Evolutionary conservation across 2,888 invertebrate species (phyloP), one percentile per base, ranked within the genome.

Genomic region (Caenorhabditis sp.): DNA sequence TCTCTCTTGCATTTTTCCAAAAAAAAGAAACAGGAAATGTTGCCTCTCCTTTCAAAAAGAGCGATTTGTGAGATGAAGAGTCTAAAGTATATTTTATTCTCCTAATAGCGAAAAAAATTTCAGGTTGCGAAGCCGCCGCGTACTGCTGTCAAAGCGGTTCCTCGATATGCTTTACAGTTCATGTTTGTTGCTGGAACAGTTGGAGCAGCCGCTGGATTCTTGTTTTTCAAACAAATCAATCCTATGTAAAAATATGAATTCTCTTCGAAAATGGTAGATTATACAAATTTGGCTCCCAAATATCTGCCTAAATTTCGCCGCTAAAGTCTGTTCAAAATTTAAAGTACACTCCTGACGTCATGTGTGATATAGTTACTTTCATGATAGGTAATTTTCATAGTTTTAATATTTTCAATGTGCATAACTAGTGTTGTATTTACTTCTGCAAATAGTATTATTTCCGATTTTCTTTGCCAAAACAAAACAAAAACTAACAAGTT

Each of bases 171-270:
- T 17, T 70, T 80, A 7, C 77, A 77, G 26, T 71, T 80, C 54
- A 66, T 77, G 54, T 72, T 79, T 49, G 80, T 77, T 26, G 78
- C 78, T 14, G 82, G 82, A 56, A 68, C 73, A 31, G 77, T 70
- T 20, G 79, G 77, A 12, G 79, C 79, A 2, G 79, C 77, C 10
- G 77, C 77, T 65, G 74, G 80, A 52, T 78, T 76, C 59, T 79
- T 73, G 50, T 67, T 77, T 53, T 70, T 82, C 63, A 77, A 80
- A 60, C 68, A 73, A 38, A 66, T 73, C 27, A 67, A 67, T 56
- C 71, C 71, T n/a, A 50, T 70, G 62, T 70, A 49, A 62, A 58
- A 3, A 17, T 27, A 20, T n/a, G n/a, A n/a, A n/a, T 36, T 36
- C 36, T 36, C 10, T 43, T 14, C 17, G 17, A 43, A 43, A 43